Evolutionary conservation across 2,113 vertebrate genomes (phyloP).

Genomic region (Siphamia tubifer): DNA sequence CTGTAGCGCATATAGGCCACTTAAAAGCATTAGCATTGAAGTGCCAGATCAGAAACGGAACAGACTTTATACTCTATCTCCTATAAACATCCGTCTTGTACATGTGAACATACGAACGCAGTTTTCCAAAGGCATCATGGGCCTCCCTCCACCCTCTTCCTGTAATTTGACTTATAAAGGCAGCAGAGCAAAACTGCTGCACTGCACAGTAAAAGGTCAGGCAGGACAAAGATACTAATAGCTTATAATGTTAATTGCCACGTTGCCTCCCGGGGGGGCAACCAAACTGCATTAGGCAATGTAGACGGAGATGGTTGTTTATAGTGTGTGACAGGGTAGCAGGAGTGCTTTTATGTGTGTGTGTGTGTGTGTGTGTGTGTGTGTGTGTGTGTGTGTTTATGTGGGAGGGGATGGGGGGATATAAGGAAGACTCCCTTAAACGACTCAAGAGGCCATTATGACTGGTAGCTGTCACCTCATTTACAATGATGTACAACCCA

Average conservation of each 20-base stretch:
- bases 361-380: neutral
- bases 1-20: neutral
- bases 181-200: conserved; percentile 24
- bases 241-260: conserved; percentile 50
- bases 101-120: neutral
- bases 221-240: conserved; percentile 37
- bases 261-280: conserved; percentile 25
- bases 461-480: conserved; percentile 43
- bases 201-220: conserved; percentile 56
- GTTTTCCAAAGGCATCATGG: neutral
- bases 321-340: neutral
- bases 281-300: conserved; percentile 48
- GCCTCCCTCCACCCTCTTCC: neutral
- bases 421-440: neutral
- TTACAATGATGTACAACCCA: conserved; percentile 34
- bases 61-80: neutral
- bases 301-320: conserved; percentile 38
- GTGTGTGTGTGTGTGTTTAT: neutral
- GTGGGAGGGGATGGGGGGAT: neutral
- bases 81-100: neutral
- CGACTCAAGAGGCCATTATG: conserved; percentile 12
- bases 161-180: conserved; percentile 16
- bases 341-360: neutral
- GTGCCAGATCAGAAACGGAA: neutral
- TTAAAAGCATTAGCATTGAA: conserved; percentile 23